Conservation (phyloP, 2,113 vertebrate species). For the Etheostoma cragini region DNA sequence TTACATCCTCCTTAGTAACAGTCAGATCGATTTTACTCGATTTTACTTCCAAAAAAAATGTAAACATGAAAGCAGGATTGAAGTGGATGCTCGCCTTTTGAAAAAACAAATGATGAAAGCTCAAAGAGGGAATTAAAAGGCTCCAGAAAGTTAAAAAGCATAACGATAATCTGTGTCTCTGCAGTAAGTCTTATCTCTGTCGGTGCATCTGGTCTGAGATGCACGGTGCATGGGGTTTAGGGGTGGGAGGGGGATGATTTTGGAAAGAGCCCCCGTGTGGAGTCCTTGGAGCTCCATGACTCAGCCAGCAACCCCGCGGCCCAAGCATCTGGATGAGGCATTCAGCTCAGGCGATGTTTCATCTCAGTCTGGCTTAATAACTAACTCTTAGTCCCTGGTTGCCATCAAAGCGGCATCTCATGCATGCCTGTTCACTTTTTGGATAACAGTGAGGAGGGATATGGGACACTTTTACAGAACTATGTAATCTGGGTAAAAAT, state of each 20-base stretch:
- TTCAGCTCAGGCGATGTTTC: constrained; percentile 55
- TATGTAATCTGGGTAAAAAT: constrained; percentile 35
- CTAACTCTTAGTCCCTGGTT: constrained; percentile 46
- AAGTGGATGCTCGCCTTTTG: constrained; percentile 20
- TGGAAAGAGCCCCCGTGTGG: constrained; percentile 43
- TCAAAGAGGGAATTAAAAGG: constrained; percentile 19
- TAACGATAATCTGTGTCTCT: constrained; percentile 58
- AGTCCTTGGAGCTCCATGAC: constrained; percentile 69
- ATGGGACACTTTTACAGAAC: constrained; percentile 15
- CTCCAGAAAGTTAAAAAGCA: constrained; percentile 34
- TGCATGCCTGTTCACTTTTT: constrained; percentile 15
- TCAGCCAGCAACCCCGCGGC: constrained; percentile 75
- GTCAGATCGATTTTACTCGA: neutral
- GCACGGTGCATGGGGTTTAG: constrained; percentile 31
- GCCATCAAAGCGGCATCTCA: constrained; percentile 42
- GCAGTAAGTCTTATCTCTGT: constrained; percentile 55
- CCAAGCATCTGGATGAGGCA: constrained; percentile 77
- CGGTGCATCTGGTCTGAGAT: constrained; percentile 59
- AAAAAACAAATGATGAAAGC: neutral
- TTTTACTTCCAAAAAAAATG: constrained; percentile 5
- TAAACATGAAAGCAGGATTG: constrained; percentile 12
- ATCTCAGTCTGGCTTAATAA: constrained; percentile 60
- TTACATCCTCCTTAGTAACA: constrained; percentile 2
- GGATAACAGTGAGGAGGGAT: constrained; percentile 26
- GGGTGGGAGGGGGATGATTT: constrained; percentile 25